A percentile compares a stretch with the other conserved stretches of the same genome.
phyloP scores from a whole-genome alignment of 2,113 vertebrate species.

The Xiphophorus couchianus region DNA sequence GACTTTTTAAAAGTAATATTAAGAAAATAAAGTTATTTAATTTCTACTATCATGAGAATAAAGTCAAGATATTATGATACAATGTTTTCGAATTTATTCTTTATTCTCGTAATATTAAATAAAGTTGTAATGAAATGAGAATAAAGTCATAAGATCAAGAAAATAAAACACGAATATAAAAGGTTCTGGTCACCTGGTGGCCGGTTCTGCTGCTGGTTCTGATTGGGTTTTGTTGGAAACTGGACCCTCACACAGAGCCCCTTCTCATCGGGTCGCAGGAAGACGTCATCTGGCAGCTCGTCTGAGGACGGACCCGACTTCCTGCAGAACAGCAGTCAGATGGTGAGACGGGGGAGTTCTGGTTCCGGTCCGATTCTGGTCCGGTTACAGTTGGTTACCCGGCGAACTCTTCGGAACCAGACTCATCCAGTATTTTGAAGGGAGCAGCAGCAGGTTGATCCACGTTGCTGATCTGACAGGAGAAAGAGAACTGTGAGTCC shows the following conservation, averaged over 20 bases:
- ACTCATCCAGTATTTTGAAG: conserved; percentile 18
- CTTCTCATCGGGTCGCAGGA: conserved; percentile 12
- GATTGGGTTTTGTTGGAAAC: neutral
- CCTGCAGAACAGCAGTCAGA: conserved; percentile 2
- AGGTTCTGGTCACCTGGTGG: too few species aligned
- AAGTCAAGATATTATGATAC: too few species aligned
- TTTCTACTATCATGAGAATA: too few species aligned
- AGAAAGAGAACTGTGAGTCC: neutral
- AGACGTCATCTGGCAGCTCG: conserved; percentile 7
- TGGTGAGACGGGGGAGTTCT: neutral
- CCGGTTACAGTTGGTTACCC: conserved; percentile 4
- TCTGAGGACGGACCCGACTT: neutral
- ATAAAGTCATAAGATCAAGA: too few species aligned
- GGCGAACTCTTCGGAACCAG: conserved; percentile 16
- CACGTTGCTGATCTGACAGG: neutral
- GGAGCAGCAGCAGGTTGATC: neutral
- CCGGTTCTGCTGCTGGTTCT: neutral
- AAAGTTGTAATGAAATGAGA: too few species aligned
- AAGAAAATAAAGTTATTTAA: too few species aligned
- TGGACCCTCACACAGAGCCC: conserved; percentile 11
- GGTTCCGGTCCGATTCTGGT: too few species aligned
- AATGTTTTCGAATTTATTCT: too few species aligned
- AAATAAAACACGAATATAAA: too few species aligned
- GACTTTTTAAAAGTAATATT: too few species aligned
- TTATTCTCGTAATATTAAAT: too few species aligned